Evolutionary conservation across 2,888 invertebrate species (phyloP), one percentile per base, ranked within the genome.

Genomic region (Stenotaenia linearis): DNA sequence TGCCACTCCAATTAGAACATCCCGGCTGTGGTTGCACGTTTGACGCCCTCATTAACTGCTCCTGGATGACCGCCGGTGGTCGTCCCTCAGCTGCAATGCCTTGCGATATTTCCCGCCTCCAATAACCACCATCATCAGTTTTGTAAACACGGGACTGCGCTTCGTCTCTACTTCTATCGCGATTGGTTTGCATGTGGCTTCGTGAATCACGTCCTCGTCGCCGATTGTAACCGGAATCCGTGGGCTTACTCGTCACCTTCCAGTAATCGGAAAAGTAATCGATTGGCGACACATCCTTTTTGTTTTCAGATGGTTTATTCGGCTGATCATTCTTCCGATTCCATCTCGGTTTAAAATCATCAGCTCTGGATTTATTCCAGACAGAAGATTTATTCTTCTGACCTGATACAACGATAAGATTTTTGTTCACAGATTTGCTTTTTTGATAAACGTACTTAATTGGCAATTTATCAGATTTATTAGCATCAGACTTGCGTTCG

Each of bases 211-310:
- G 7, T 7, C 5, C 61, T 15, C 25, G 61, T 6, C 25, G 28
- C 1, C 25, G 69, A 69, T 69, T 69, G 7, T 50, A 50, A n/a
- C 3, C 50, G 4, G 50, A 50, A 1, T 69, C 25, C 15, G 25
- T 12, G 4, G 69, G 61, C 15, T 61, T 61, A 10, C 28, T 69
- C 10, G 25, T 10, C 10, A 69, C 69, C 25, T 69, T 69, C 69
- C 69, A 69, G 28, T 69, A 69, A 23, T 69, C 69, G 25, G 69
- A 69, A 25, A 69, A 69, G 69, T 69, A 69, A 23, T 69, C 69
- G 28, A 69, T 69, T 2, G 25, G 69, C 25, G 69, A 69, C 23
- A 69, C 69, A 25, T 69, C 69, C 25, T 69, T 69, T 12, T 23
- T 28, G 25, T 23, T 23, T 5, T 25, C 28, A 69, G 25, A 28